Percentiles rank a stretch among this genome's conserved stretches.
Evolutionary conservation across 1,140 invertebrate genomes (phyloP).

Genomic region (Heliconius hewitsoni): DNA sequence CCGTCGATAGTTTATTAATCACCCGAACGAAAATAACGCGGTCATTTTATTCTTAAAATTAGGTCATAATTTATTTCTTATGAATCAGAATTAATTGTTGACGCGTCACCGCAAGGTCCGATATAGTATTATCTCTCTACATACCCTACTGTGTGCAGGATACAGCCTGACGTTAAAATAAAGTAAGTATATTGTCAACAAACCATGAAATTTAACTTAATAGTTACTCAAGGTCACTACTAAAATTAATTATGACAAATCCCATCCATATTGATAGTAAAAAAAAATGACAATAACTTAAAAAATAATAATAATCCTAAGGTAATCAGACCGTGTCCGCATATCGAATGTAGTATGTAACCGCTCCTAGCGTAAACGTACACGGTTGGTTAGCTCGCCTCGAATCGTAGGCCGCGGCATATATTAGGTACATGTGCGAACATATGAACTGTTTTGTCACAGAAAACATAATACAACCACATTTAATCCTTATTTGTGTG

Average conservation of each 20-base stretch:
- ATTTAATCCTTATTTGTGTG: neutral
- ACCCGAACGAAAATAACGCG: constrained; percentile 5
- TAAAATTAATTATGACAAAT: neutral
- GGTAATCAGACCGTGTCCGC: constrained; percentile 32
- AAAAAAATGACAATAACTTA: constrained; percentile 10
- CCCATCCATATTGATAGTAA: neutral
- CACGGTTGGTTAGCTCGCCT: constrained; percentile 33
- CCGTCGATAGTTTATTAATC: constrained; percentile 18
- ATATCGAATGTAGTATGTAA: constrained; percentile 27
- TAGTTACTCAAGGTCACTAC: neutral
- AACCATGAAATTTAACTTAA: neutral
- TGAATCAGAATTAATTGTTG: constrained; percentile 16
- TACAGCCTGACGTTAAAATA: neutral
- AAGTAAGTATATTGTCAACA: too few species aligned
- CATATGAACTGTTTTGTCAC: constrained; percentile 19
- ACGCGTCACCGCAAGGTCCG: constrained; percentile 15
- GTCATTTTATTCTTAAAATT: constrained; percentile 23
- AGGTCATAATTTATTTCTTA: constrained; percentile 20
- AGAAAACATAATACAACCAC: neutral
- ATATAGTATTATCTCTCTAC: too few species aligned
- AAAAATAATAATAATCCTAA: constrained; percentile 19
- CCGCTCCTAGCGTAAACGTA: constrained; percentile 30
- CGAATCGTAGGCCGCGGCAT: neutral
- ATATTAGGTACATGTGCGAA: neutral
- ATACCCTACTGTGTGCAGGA: too few species aligned